Conservation (phyloP, 2,888 invertebrate genomes). For the Polylopha cassiicola region DNA sequence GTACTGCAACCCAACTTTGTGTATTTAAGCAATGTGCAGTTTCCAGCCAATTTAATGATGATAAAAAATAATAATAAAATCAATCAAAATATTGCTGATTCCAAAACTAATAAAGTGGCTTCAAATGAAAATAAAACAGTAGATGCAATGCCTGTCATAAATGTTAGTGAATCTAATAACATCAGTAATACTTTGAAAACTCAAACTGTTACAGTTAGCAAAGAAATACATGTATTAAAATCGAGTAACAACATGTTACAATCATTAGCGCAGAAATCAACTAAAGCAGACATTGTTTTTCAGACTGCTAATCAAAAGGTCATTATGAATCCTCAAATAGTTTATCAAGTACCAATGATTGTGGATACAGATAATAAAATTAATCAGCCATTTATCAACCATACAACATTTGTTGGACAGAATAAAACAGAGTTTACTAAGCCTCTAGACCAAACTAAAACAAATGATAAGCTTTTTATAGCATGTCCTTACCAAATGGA, state of each 20-base stretch:
- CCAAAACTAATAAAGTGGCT: conserved; percentile 36
- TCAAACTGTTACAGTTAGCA: conserved; percentile 34
- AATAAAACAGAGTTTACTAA: conserved; percentile 46
- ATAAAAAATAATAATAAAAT: conserved; percentile 57
- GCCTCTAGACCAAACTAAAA: conserved; percentile 41
- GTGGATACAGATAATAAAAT: conserved; percentile 51
- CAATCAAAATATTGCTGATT: conserved; percentile 38
- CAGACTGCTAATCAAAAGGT: conserved; percentile 55
- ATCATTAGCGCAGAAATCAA: conserved; percentile 45
- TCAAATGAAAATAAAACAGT: conserved; percentile 47
- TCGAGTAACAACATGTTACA: conserved; percentile 52
- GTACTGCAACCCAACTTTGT: conserved; percentile 65
- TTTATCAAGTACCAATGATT: conserved; percentile 64
- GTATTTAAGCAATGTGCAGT: conserved; percentile 66
- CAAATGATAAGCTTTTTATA: conserved; percentile 55
- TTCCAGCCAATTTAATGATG: conserved; percentile 69
- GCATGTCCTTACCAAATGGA: conserved; percentile 64
- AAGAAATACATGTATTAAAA: conserved; percentile 56
- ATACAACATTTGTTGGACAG: conserved; percentile 37
- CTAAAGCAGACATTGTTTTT: conserved; percentile 48
- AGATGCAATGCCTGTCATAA: conserved; percentile 23
- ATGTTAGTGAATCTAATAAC: conserved; percentile 31
- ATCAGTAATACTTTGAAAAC: conserved; percentile 34
- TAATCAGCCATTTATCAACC: conserved; percentile 40
- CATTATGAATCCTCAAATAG: conserved; percentile 58